Percentiles rank a stretch among this genome's conserved stretches.
Conservation (phyloP, 2,888 invertebrate species). For the Paralinhomoeus sp. region DNA sequence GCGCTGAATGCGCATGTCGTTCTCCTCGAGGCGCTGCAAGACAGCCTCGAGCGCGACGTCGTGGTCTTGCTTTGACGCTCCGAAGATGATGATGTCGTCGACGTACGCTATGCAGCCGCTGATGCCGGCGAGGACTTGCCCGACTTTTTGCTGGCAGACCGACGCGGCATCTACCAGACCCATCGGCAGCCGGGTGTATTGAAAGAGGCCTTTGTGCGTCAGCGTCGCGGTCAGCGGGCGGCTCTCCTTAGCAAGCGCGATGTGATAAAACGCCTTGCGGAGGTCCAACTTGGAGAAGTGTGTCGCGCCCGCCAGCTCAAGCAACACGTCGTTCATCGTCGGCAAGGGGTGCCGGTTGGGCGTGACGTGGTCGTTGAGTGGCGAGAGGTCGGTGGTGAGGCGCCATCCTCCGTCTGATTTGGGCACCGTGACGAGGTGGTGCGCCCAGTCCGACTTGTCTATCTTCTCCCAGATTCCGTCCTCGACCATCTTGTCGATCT, state of each 20-base stretch:
- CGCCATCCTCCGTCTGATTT: not conserved
- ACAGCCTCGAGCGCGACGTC: not conserved
- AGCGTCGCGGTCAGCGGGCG: not conserved
- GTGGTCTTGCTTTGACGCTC: not conserved
- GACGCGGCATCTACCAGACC: not conserved
- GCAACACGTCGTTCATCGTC: not conserved
- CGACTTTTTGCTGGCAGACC: not conserved
- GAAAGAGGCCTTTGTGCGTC: not conserved
- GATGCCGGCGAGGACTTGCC: not conserved
- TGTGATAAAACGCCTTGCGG: not conserved
- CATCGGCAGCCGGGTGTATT: not conserved
- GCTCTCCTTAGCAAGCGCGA: not conserved
- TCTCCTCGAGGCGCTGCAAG: too few relatives aligned
- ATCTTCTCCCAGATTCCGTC: not conserved
- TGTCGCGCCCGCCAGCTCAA: not conserved
- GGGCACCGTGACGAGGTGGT: not conserved
- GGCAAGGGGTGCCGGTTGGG: not conserved
- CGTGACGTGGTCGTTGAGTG: not conserved
- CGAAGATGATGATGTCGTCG: slow-evolving; percentile 1
- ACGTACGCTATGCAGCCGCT: not conserved
- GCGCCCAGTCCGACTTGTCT: not conserved
- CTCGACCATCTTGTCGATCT: not conserved
- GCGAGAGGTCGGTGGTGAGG: not conserved
- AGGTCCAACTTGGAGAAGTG: not conserved
- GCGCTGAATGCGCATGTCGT: too few relatives aligned